These are phyloP conservation scores for Meleagris gallopavo DNA, from an alignment of 2,113 vertebrate genomes.

Conservation along the genomic window DNA sequence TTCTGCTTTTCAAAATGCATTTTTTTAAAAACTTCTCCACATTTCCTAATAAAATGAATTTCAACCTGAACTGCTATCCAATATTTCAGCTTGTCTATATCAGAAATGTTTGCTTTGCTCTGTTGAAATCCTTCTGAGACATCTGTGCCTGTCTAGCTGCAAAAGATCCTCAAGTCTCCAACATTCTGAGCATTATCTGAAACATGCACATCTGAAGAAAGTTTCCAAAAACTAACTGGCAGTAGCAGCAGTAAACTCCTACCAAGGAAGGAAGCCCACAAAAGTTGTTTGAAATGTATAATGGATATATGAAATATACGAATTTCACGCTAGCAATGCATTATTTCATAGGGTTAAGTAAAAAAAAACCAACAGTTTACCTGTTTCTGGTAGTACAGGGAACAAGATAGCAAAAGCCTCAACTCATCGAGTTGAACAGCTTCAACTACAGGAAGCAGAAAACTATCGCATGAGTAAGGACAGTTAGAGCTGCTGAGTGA, in stretches of 20 bases:
- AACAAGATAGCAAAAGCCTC: neutral
- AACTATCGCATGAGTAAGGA: neutral
- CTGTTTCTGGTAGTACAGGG: neutral
- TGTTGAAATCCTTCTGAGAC: neutral
- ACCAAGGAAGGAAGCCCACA: neutral
- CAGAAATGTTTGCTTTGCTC: neutral
- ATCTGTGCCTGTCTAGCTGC: neutral
- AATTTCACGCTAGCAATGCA: rapidly evolving
- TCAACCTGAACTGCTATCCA: neutral
- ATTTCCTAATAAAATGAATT: neutral
- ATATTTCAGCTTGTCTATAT: neutral
- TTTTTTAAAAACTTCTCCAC: neutral
- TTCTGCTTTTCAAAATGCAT: neutral
- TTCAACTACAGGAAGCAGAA: neutral
- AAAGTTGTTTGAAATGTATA: neutral
- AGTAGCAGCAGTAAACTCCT: neutral
- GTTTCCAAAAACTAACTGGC: neutral
- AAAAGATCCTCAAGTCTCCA: neutral
- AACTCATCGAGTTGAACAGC: rapidly evolving
- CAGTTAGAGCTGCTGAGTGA: neutral
- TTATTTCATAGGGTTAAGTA: neutral
- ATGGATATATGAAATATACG: too few relatives aligned
- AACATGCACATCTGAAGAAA: conserved; percentile 4
- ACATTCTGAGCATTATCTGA: neutral
- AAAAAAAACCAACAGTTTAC: neutral